These are phyloP conservation scores for Zenarchopterus dispar DNA, from an alignment of 2,797 vertebrate genomes.

Conservation along the genomic window DNA sequence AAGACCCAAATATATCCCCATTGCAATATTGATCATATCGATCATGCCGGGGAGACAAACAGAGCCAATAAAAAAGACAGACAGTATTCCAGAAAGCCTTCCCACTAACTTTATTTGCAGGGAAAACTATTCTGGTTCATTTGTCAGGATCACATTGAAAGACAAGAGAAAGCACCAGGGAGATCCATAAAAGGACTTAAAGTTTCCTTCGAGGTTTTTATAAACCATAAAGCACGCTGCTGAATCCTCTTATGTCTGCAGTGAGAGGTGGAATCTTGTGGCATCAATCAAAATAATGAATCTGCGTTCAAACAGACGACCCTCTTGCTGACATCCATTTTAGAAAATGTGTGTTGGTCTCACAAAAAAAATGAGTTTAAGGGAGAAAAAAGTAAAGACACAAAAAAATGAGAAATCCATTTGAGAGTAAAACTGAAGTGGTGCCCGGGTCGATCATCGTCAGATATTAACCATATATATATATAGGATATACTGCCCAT, in stretches of 20 bases:
- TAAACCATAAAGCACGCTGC: conserved; percentile 62
- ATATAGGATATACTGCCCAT: too few species aligned
- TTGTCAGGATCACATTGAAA: conserved; percentile 68
- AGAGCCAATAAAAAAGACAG: conserved; percentile 24
- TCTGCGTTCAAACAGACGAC: conserved; percentile 58
- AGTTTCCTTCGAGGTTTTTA: conserved; percentile 67
- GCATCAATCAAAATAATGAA: conserved; percentile 75
- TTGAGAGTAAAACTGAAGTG: too few species aligned
- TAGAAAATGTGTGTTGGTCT: conserved; percentile 42
- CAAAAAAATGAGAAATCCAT: too few species aligned
- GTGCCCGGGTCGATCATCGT: too few species aligned
- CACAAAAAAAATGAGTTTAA: too few species aligned
- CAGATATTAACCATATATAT: too few species aligned
- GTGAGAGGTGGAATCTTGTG: conserved; percentile 56
- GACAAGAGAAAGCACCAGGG: conserved; percentile 50
- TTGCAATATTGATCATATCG: conserved; percentile 63
- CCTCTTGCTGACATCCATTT: conserved; percentile 47
- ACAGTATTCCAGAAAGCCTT: conserved; percentile 47
- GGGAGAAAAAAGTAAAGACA: neutral
- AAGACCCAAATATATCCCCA: conserved; percentile 48
- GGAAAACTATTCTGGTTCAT: conserved; percentile 56
- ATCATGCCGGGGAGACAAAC: conserved; percentile 43
- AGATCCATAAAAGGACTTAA: conserved; percentile 61
- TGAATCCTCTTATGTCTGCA: conserved; percentile 52
- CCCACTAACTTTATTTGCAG: conserved; percentile 49